These are phyloP conservation scores for Lycia hirtaria DNA, from an alignment of 2,888 invertebrate genomes.

Conservation along the genomic window DNA sequence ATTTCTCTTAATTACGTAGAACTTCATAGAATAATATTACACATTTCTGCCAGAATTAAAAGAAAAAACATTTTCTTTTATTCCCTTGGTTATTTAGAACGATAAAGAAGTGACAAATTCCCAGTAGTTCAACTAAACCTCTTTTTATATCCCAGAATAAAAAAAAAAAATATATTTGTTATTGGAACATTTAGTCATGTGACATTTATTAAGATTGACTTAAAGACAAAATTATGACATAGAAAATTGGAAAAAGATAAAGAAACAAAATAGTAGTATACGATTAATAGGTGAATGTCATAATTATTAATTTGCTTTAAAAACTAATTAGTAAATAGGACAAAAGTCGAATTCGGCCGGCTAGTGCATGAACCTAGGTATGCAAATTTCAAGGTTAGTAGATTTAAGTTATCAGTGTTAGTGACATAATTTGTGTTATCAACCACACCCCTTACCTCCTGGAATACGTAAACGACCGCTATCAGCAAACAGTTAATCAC, in stretches of 20 bases:
- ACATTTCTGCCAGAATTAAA: too few relatives aligned
- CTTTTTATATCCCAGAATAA: not conserved
- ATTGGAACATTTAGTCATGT: slow-evolving; percentile 42
- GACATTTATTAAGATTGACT: slow-evolving; percentile 50
- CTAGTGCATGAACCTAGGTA: slow-evolving; percentile 46
- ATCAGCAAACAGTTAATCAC: slow-evolving; percentile 67
- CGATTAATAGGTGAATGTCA: not conserved
- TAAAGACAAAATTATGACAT: slow-evolving; percentile 1
- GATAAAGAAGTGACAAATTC: too few relatives aligned
- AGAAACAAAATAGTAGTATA: slow-evolving; percentile 6
- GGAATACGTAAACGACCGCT: slow-evolving; percentile 70
- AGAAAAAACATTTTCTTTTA: too few relatives aligned
- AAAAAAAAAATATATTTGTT: slow-evolving; percentile 33
- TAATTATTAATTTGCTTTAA: not conserved
- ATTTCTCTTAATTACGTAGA: too few relatives aligned
- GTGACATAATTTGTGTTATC: slow-evolving; percentile 44
- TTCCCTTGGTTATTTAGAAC: too few relatives aligned
- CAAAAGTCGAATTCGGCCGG: slow-evolving; percentile 47
- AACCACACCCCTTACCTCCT: slow-evolving; percentile 72
- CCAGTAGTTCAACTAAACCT: too few relatives aligned
- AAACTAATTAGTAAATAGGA: slow-evolving; percentile 20
- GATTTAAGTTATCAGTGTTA: slow-evolving; percentile 31
- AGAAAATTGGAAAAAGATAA: slow-evolving; percentile 7
- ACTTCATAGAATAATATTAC: too few relatives aligned
- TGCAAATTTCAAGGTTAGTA: slow-evolving; percentile 67